Percentiles rank a stretch among this genome's conserved stretches.
phyloP scores from a whole-genome alignment of 2,797 vertebrate species.

The Pangasius krempfi region DNA sequence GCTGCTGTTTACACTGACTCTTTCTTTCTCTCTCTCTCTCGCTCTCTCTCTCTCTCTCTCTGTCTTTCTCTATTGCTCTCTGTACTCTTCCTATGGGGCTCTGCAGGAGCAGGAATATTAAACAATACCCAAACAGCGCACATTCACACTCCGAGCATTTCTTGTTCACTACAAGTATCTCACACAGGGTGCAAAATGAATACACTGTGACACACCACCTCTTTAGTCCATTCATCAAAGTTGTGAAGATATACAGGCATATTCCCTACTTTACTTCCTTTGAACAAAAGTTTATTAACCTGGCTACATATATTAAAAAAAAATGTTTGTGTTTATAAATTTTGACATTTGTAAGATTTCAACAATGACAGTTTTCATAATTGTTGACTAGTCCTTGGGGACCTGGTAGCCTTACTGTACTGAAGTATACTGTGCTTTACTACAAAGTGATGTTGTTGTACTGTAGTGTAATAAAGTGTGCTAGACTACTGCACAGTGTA shows the following conservation, averaged over 20 bases:
- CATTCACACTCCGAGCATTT: neutral
- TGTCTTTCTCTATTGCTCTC: neutral
- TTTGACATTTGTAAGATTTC: too few relatives aligned
- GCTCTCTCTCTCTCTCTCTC: neutral
- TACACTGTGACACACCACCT: neutral
- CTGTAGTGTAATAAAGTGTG: too few relatives aligned
- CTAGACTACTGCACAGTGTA: too few relatives aligned
- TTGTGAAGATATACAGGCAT: neutral
- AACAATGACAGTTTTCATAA: too few relatives aligned
- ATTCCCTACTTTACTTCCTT: neutral
- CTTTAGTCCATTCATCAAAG: neutral
- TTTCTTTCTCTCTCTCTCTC: neutral
- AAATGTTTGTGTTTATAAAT: too few relatives aligned
- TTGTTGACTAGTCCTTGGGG: neutral
- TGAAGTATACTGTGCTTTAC: neutral
- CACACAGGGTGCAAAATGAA: neutral
- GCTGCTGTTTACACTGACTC: slow-evolving; percentile 10
- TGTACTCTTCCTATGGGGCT: neutral
- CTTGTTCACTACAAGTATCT: neutral
- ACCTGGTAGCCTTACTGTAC: neutral
- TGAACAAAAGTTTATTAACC: neutral
- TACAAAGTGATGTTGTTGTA: too few relatives aligned
- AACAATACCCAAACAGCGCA: neutral
- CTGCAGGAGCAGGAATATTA: too few relatives aligned
- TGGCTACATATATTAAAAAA: too few relatives aligned